Conservation (phyloP, 2,113 vertebrate species). For the Ceyx melanurus region DNA sequence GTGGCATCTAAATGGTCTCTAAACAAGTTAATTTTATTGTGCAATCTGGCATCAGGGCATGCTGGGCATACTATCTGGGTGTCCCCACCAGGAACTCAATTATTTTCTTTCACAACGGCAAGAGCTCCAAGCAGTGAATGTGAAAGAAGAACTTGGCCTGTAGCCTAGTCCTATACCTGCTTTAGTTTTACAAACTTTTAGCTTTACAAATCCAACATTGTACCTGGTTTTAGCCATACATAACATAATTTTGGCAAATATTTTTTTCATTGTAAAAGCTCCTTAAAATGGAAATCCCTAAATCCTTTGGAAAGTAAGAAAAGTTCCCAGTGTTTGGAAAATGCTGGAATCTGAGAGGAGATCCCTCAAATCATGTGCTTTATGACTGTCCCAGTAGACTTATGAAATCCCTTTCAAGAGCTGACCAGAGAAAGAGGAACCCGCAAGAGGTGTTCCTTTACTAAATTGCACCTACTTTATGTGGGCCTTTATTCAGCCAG, state of each 20-base stretch:
- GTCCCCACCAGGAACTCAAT: neutral
- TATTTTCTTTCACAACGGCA: neutral
- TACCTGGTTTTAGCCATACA: neutral
- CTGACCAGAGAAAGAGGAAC: neutral
- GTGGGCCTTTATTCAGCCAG: neutral
- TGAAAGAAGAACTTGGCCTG: neutral
- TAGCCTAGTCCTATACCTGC: neutral
- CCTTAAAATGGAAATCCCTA: neutral
- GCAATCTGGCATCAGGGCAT: neutral
- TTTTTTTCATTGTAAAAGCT: neutral
- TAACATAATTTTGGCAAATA: neutral
- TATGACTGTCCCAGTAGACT: neutral
- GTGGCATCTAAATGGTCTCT: neutral
- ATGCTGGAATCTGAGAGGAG: neutral
- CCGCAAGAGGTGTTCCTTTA: neutral
- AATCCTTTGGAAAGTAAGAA: neutral
- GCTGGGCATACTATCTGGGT: neutral
- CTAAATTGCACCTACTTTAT: neutral
- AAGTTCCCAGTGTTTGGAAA: neutral
- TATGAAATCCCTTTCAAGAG: neutral
- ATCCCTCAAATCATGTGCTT: neutral
- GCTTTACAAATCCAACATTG: neutral
- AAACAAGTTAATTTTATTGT: neutral
- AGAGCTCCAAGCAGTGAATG: neutral
- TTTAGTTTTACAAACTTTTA: neutral